Percentiles rank a stretch among this genome's conserved stretches.
These are phyloP conservation scores for Meiosimyza platycephala DNA, from an alignment of 2,888 invertebrate species.

Conservation along the genomic window DNA sequence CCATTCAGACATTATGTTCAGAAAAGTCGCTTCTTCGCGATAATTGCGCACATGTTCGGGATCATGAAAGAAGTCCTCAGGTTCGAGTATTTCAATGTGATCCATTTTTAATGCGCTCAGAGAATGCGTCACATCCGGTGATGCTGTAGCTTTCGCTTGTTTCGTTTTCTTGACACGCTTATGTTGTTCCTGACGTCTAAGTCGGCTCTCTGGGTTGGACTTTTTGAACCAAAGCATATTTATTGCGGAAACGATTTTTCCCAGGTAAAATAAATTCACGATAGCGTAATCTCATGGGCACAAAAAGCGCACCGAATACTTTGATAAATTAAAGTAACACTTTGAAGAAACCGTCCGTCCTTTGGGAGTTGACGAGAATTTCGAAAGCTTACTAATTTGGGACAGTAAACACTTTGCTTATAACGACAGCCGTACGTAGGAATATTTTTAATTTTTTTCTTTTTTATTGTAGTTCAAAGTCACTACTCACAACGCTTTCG, in stretches of 20 bases:
- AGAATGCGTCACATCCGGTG: constrained; percentile 44
- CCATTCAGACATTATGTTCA: constrained; percentile 65
- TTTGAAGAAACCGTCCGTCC: not conserved
- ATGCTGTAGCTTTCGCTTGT: constrained; percentile 8
- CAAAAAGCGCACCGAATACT: constrained; percentile 43
- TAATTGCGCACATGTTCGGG: constrained; percentile 64
- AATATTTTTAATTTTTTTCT: too few relatives aligned
- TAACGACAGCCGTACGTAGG: too few relatives aligned
- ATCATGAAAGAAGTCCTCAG: constrained; percentile 66
- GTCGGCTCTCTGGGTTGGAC: constrained; percentile 71
- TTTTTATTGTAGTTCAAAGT: too few relatives aligned
- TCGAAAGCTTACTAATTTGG: too few relatives aligned
- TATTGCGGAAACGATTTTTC: constrained; percentile 72
- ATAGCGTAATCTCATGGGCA: constrained; percentile 72
- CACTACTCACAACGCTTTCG: too few relatives aligned
- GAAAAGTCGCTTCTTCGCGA: constrained; percentile 61
- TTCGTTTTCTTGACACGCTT: constrained; percentile 34
- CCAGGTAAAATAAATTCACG: constrained; percentile 74
- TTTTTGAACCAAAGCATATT: constrained; percentile 76
- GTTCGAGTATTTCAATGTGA: constrained; percentile 59
- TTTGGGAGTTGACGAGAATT: too few relatives aligned
- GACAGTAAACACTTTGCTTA: too few relatives aligned
- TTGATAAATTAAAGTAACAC: not conserved
- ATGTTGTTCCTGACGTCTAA: constrained; percentile 39
- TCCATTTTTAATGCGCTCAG: constrained; percentile 50